A percentile compares a stretch with the other conserved stretches of the same genome.
Evolutionary conservation across 2,113 vertebrate genomes (phyloP).

Genomic region (Sorex fumeus): DNA sequence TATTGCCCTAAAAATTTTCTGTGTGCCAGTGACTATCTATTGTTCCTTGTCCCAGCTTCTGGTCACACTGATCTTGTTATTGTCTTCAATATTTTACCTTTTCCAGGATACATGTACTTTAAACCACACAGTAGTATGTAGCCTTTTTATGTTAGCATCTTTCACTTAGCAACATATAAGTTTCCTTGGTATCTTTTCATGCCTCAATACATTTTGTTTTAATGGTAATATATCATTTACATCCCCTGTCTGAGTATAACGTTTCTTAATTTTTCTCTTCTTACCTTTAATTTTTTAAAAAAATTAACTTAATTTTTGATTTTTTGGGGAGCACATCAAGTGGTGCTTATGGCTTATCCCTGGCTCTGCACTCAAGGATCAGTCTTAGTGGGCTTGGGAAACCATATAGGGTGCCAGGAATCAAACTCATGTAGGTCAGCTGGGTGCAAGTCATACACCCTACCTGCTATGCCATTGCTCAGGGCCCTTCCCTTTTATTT

Average conservation of each 20-base stretch:
- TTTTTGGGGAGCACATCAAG: too few relatives aligned
- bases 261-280: neutral
- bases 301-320: neutral
- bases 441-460: too few relatives aligned
- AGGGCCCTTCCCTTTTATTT: too few relatives aligned
- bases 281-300: neutral
- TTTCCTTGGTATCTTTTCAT: neutral
- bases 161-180: neutral
- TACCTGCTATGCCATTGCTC: too few relatives aligned
- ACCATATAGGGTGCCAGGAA: too few relatives aligned
- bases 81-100: slow-evolving; percentile 4
- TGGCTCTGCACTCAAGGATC: too few relatives aligned
- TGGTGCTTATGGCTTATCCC: too few relatives aligned
- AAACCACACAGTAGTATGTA: neutral
- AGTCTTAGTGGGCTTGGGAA: too few relatives aligned
- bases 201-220: neutral
- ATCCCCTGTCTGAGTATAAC: slow-evolving; percentile 9
- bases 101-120: neutral
- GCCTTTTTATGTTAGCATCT: slow-evolving; percentile 17
- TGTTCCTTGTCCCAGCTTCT: neutral
- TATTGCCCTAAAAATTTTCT: neutral
- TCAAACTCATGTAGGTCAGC: too few relatives aligned
- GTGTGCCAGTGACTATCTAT: neutral
- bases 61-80: neutral
- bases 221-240: neutral